Evolutionary conservation across 1,140 invertebrate species (phyloP), one percentile per base, ranked within the genome.

Genomic region (Aphelenchoides fujianensis): DNA sequence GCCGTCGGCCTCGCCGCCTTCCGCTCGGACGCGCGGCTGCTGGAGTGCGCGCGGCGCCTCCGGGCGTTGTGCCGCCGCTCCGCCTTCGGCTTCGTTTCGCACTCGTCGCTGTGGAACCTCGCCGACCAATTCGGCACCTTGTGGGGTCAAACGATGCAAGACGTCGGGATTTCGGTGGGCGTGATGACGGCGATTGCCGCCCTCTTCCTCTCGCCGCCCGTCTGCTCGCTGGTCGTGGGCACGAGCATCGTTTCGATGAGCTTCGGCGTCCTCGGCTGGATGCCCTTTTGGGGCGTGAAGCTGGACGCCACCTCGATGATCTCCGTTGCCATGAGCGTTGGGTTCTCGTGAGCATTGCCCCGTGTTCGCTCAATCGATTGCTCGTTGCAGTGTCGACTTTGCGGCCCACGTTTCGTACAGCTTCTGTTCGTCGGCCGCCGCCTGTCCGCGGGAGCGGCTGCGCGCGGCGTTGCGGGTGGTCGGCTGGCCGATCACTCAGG

Each of bases 241-340:
- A 91, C 95, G 73, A 93, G 92, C 75, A 95, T 97, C 35, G 89
- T 95, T n/a, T 95, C 93, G 0, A 96, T 98, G 69, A 93, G 96
- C 84, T 85, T 91, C 2, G 94, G 95, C 16, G 93, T 97, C 0
- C 90, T 95, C 0, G 95, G 94, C 0, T 96, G 95, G 86, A 96
- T 98, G 93, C 90, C 92, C 0, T 86, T 95, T 0, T 97, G 94
- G 93, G 90, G 90, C 72, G 92, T 97, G 0, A 94, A 92, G 80
- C 86, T 97, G 28, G 94, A 97, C 84, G 94, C 94, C 2, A 95
- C 97, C 77, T 96, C 94, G 0, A 97, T 97, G 94, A 96, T 97
- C 48, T 96, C 97, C 80, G 87, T 97, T 0, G 96, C 97, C 48
- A 97, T 98, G 94, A 95, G 93, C 82, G 95, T 97, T 31, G 94